Evolutionary conservation across 2,113 vertebrate species (phyloP).

Genomic region (Lipotes vexillifer): DNA sequence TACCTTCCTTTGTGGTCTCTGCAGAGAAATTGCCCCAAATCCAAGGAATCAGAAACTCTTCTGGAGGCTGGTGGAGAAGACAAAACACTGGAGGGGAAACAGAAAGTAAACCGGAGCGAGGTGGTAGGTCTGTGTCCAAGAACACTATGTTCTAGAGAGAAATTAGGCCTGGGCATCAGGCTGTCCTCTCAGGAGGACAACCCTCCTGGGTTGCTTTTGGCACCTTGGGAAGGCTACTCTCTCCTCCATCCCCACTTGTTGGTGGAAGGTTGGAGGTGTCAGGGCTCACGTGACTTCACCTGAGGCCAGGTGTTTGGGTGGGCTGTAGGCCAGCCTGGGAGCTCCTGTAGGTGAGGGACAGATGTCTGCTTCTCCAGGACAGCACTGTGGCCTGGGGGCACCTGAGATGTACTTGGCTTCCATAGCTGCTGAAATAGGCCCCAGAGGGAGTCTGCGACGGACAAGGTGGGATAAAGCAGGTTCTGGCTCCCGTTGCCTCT

Average conservation of each 20-base stretch:
- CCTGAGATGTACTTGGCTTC: background rate
- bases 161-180: background rate
- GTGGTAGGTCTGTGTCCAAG: background rate
- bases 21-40: background rate
- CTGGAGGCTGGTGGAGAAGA: background rate
- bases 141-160: background rate
- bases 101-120: background rate
- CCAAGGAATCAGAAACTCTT: background rate
- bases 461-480: background rate
- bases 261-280: background rate
- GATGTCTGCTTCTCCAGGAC: background rate
- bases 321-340: background rate
- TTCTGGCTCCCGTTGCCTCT: background rate
- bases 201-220: background rate
- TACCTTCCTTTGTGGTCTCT: background rate
- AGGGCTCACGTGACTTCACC: background rate
- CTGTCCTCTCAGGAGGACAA: background rate
- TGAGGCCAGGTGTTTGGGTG: background rate
- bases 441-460: background rate
- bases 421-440: background rate
- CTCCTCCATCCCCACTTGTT: background rate
- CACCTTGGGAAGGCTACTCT: background rate
- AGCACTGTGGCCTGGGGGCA: background rate
- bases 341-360: background rate
- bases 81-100: background rate